These are phyloP conservation scores for Hydrozoanthus gracilis DNA, from an alignment of 92 coral and sea anemone species.

Conservation along the genomic window DNA sequence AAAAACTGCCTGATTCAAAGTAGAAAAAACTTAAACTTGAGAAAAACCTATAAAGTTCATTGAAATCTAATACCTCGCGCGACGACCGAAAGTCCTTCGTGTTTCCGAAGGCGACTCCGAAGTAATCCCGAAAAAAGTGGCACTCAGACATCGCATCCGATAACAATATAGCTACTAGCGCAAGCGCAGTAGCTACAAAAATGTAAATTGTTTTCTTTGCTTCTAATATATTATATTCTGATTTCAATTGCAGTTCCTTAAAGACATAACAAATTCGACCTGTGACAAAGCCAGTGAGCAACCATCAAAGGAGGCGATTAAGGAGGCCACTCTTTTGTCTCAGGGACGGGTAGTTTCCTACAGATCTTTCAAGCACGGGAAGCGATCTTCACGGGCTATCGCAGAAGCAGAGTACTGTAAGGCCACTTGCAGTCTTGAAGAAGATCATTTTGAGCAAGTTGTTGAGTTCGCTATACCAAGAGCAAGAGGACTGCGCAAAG, in stretches of 20 bases:
- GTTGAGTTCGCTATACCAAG: conserved; percentile 49
- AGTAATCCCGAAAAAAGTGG: no score
- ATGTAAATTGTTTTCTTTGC: no score
- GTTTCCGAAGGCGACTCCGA: no score
- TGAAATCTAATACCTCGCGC: no score
- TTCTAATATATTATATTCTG: not conserved
- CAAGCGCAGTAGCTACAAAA: no score
- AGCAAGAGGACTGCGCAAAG: conserved; percentile 44
- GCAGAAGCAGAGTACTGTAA: conserved; percentile 40
- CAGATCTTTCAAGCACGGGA: conserved; percentile 28
- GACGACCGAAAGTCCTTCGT: no score
- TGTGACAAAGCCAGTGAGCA: conserved; percentile 35
- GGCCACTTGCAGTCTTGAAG: conserved; percentile 6
- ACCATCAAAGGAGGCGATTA: conserved; percentile 26
- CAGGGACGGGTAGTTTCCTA: conserved; percentile 34
- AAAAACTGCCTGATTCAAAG: no score
- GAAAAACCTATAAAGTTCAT: no score
- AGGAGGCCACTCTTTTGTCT: conserved; percentile 2
- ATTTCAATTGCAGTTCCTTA: conserved; percentile 11
- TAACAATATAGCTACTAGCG: no score
- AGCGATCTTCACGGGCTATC: not conserved
- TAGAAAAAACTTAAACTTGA: no score
- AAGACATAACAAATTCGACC: not conserved
- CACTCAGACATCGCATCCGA: no score
- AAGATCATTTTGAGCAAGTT: conserved; percentile 43